Conservation (phyloP, 2,888 invertebrate species). For the Stratiomys singularior region DNA sequence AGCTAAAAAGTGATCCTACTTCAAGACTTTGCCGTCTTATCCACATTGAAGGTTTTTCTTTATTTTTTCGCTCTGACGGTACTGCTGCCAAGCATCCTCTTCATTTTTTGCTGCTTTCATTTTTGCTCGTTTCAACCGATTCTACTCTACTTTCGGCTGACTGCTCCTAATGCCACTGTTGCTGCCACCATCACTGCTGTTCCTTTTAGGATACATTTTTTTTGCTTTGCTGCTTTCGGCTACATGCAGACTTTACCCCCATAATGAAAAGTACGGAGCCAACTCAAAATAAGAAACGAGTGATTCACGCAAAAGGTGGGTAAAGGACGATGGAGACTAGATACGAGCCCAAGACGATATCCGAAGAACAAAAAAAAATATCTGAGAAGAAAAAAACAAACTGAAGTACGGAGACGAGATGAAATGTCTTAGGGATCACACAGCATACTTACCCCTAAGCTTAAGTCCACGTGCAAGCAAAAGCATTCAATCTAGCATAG, state of each 20-base stretch:
- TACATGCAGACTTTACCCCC: conserved; percentile 48
- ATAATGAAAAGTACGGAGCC: conserved; percentile 6
- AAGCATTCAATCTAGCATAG: neutral
- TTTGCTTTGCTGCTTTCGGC: conserved; percentile 30
- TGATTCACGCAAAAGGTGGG: conserved; percentile 1
- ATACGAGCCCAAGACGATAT: neutral
- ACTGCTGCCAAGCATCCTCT: conserved; percentile 44
- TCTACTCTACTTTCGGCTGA: conserved; percentile 21
- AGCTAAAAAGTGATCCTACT: conserved; percentile 50
- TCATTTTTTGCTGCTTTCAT: conserved; percentile 26
- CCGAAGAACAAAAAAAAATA: neutral
- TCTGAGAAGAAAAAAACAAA: too few relatives aligned
- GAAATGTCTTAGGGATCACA: conserved; percentile 20
- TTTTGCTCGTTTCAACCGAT: conserved; percentile 18
- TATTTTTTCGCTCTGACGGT: conserved; percentile 4
- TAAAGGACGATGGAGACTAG: conserved; percentile 15
- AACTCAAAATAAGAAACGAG: conserved; percentile 1
- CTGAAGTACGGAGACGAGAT: neutral
- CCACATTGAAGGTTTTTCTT: conserved; percentile 33
- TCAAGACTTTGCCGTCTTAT: conserved; percentile 51
- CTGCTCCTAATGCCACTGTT: conserved; percentile 16
- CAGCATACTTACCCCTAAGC: conserved; percentile 6
- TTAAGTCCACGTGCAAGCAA: conserved; percentile 45
- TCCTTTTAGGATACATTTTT: neutral
- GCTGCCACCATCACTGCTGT: conserved; percentile 18